Evolutionary conservation across 1,140 invertebrate species (phyloP).

Genomic region (Prorops nasuta): DNA sequence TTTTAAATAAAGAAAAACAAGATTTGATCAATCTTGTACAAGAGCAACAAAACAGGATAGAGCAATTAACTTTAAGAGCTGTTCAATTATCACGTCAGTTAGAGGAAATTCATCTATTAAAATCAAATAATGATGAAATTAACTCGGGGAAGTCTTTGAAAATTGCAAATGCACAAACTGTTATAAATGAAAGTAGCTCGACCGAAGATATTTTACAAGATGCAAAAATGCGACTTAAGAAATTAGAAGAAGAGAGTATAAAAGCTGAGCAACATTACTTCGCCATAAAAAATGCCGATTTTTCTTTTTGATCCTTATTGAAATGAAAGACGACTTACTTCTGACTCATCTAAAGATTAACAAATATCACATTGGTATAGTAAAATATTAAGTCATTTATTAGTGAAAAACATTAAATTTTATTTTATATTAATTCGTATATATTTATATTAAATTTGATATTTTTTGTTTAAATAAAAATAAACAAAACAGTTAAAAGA

Average conservation of each 20-base stretch:
- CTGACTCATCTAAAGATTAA: no score
- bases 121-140: constrained; percentile 16
- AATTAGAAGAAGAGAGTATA: constrained; percentile 47
- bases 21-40: constrained; percentile 41
- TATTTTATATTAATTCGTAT: no score
- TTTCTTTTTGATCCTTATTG: constrained; percentile 5
- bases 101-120: constrained; percentile 37
- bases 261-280: constrained; percentile 45
- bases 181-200: constrained; percentile 50
- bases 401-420: no score
- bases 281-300: constrained; percentile 28
- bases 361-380: no score
- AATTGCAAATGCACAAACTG: constrained; percentile 27
- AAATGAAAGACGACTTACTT: no score
- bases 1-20: constrained; percentile 37
- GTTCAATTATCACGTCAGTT: constrained; percentile 42
- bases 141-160: constrained; percentile 10
- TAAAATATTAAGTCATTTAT: no score
- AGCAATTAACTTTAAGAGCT: constrained; percentile 41
- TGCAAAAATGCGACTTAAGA: constrained; percentile 45
- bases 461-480: no score
- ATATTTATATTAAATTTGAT: no score
- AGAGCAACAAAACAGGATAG: constrained; percentile 46
- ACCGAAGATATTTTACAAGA: constrained; percentile 53
- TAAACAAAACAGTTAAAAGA: no score